These are phyloP conservation scores for Festucalex cinctus DNA, from an alignment of 2,113 vertebrate species.

Conservation along the genomic window DNA sequence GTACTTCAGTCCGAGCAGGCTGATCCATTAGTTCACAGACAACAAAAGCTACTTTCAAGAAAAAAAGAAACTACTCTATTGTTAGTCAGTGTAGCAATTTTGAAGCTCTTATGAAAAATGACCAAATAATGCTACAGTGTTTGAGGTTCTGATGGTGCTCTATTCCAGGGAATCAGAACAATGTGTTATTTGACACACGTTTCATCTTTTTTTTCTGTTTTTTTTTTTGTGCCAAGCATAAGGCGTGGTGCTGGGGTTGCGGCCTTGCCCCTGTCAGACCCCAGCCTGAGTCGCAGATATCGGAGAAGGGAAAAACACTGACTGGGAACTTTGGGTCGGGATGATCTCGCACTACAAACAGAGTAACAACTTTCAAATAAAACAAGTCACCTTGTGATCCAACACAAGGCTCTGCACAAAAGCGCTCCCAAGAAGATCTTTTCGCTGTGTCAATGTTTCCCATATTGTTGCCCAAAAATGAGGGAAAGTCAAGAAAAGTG, in stretches of 20 bases:
- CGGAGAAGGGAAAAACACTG: conserved; percentile 37
- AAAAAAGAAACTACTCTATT: not conserved
- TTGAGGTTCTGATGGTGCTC: conserved; percentile 1
- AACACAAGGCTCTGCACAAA: not conserved
- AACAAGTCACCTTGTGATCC: conserved; percentile 38
- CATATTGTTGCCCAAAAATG: conserved; percentile 4
- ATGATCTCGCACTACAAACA: conserved; percentile 40
- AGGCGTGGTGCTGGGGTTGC: conserved; percentile 11
- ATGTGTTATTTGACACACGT: conserved; percentile 20
- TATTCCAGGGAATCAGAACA: conserved; percentile 24
- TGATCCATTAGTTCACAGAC: not conserved
- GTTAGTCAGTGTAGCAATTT: not conserved
- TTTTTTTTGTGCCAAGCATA: not conserved
- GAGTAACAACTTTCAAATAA: conserved; percentile 39
- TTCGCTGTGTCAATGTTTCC: conserved; percentile 18
- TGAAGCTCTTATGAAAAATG: not conserved
- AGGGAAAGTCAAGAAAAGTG: conserved; percentile 8
- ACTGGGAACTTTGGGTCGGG: conserved; percentile 2
- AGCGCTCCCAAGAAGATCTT: conserved; percentile 10
- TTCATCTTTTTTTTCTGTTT: conserved; percentile 17
- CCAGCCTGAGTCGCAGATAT: conserved; percentile 40
- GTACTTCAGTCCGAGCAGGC: not conserved
- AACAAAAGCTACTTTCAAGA: not conserved
- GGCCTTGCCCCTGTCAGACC: conserved; percentile 16
- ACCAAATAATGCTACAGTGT: not conserved